phyloP scores from a whole-genome alignment of 2,888 invertebrate genomes.

The Drosophila basisetae region DNA sequence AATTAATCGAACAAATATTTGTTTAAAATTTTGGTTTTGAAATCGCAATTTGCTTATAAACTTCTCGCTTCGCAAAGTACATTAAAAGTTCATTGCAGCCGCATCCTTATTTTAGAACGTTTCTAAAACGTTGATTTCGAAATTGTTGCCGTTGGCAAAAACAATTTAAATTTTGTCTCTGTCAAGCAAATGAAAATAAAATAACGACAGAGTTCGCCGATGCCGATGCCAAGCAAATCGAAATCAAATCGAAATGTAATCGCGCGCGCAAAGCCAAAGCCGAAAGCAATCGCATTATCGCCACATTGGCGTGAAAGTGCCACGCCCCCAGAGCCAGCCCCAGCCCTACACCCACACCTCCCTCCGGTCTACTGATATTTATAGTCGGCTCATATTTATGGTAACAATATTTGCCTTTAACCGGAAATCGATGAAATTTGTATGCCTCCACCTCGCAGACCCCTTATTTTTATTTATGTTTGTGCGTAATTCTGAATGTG shows the following conservation, averaged over 20 bases:
- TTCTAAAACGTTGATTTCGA: conserved; percentile 61
- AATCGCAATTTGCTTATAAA: neutral
- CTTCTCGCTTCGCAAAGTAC: conserved; percentile 8
- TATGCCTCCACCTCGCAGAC: conserved; percentile 66
- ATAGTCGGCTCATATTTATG: conserved; percentile 80
- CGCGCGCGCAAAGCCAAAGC: conserved; percentile 76
- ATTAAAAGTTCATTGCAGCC: conserved; percentile 42
- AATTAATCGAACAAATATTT: neutral
- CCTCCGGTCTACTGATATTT: conserved; percentile 54
- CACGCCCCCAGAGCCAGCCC: conserved; percentile 49
- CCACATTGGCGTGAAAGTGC: conserved; percentile 77
- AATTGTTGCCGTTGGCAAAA: conserved; percentile 71
- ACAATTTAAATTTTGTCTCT: conserved; percentile 77
- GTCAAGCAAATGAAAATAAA: conserved; percentile 40
- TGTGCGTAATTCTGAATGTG: conserved; percentile 59
- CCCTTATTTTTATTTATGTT: conserved; percentile 70
- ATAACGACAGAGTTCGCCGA: conserved; percentile 39
- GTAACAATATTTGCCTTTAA: conserved; percentile 80
- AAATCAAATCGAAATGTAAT: conserved; percentile 81
- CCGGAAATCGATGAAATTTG: conserved; percentile 81
- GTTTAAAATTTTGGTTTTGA: neutral
- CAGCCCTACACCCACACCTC: conserved; percentile 16
- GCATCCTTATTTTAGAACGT: conserved; percentile 17
- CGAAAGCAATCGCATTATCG: conserved; percentile 79
- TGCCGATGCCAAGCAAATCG: conserved; percentile 62